These are phyloP conservation scores for Anguilla marmorata DNA, from an alignment of 2,797 vertebrate genomes.

Conservation along the genomic window DNA sequence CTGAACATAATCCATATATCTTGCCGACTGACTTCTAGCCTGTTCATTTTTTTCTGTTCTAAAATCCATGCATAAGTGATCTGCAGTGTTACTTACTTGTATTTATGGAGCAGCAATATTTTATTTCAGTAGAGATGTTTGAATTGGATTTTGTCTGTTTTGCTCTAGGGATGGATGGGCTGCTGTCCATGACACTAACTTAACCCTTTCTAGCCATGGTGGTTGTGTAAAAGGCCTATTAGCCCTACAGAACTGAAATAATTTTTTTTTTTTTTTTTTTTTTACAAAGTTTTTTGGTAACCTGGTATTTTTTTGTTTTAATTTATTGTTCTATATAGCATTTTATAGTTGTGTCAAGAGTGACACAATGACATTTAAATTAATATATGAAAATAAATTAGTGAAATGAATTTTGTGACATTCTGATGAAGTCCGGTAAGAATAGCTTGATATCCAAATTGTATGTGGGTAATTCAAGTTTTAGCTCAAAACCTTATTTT, in stretches of 20 bases:
- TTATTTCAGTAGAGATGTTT: neutral
- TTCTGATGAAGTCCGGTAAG: conserved; percentile 22
- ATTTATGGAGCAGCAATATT: conserved; percentile 38
- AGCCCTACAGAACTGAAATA: neutral
- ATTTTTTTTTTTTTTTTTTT: conserved; percentile 31
- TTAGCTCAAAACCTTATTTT: conserved; percentile 18
- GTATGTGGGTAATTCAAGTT: conserved; percentile 19
- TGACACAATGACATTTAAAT: conserved; percentile 23
- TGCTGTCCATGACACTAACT: conserved; percentile 1
- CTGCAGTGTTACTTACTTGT: neutral
- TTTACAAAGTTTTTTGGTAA: conserved; percentile 13
- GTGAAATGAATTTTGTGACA: neutral
- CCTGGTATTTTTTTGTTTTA: conserved; percentile 38
- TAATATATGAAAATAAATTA: conserved; percentile 21
- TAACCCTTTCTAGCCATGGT: neutral
- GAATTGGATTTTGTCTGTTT: neutral
- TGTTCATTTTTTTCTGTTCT: conserved; percentile 19
- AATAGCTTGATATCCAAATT: conserved; percentile 6
- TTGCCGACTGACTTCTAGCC: neutral
- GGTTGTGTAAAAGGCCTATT: neutral
- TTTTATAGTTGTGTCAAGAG: conserved; percentile 32
- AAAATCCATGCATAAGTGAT: conserved; percentile 17
- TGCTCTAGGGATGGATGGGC: neutral
- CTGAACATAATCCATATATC: conserved; percentile 16
- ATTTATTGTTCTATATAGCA: conserved; percentile 40